Conservation (phyloP, 2,888 invertebrate species). For the Pristionchus entomophagus region DNA sequence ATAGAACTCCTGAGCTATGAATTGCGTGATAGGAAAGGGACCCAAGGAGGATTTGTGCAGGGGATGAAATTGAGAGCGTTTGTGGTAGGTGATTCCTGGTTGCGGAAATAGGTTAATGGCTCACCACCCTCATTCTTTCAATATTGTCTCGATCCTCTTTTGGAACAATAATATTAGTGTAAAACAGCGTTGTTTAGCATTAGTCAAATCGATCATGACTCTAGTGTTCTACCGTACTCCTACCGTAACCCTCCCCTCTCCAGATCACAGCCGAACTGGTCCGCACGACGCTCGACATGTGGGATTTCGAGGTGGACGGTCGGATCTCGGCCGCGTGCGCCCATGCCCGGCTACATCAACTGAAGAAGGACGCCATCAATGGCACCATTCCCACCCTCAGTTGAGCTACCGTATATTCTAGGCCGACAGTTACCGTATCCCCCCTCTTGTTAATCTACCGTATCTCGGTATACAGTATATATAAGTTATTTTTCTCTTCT, state of each 20-base stretch:
- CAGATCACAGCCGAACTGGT: neutral
- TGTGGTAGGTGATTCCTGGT: no score
- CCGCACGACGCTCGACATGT: constrained; percentile 58
- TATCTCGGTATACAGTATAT: neutral
- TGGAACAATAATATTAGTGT: no score
- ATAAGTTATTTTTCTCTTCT: constrained; percentile 17
- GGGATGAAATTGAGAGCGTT: no score
- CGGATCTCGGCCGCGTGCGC: constrained; percentile 69
- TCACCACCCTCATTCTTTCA: no score
- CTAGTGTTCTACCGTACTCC: neutral
- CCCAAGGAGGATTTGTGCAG: no score
- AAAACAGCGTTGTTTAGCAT: no score
- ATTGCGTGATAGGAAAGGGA: no score
- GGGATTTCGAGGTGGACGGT: constrained; percentile 69
- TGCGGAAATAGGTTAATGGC: no score
- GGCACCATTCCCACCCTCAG: neutral
- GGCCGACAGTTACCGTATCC: constrained; percentile 1
- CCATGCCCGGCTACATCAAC: constrained; percentile 53
- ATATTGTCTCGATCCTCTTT: no score
- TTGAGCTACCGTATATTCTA: neutral
- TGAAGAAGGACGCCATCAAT: neutral
- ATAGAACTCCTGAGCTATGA: no score
- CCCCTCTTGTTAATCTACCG: neutral
- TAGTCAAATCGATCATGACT: no score
- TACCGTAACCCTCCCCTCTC: neutral